Percentiles rank a stretch among this genome's conserved stretches.
Conservation (phyloP, 2,888 invertebrate genomes). For the Nemotelus pantherinus region DNA sequence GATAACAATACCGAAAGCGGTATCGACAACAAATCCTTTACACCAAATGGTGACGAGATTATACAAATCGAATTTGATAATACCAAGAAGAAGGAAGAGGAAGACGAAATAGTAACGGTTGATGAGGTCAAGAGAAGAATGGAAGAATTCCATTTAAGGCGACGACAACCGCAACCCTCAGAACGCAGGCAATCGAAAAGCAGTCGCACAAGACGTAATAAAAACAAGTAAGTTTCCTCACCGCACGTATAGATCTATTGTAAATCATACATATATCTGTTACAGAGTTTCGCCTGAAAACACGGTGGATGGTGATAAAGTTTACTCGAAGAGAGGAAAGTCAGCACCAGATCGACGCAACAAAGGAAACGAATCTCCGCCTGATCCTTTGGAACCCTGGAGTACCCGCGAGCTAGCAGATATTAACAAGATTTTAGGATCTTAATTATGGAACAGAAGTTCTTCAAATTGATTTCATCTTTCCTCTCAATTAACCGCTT, state of each 20-base stretch:
- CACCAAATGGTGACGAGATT: not conserved
- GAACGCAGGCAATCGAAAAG: constrained; percentile 60
- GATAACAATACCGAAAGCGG: not conserved
- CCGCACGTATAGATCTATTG: no score
- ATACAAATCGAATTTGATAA: constrained; percentile 16
- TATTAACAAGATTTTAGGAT: constrained; percentile 75
- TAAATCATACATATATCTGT: not conserved
- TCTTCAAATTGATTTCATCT: no score
- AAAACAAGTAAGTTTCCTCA: constrained; percentile 55
- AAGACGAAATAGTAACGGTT: constrained; percentile 61
- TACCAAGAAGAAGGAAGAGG: constrained; percentile 50
- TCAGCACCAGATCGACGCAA: constrained; percentile 31
- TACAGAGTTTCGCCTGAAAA: constrained; percentile 60
- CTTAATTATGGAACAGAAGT: constrained; percentile 17
- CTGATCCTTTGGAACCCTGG: constrained; percentile 78
- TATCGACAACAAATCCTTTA: constrained; percentile 4
- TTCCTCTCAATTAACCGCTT: no score
- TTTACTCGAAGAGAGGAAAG: constrained; percentile 53
- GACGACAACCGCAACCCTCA: constrained; percentile 59
- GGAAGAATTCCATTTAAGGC: constrained; percentile 63
- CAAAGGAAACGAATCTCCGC: constrained; percentile 64
- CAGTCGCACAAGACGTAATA: constrained; percentile 59
- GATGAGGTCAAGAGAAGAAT: constrained; percentile 64
- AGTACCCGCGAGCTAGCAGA: constrained; percentile 75
- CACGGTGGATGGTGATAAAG: constrained; percentile 57